Percentiles rank a stretch among this genome's conserved stretches.
phyloP scores from a whole-genome alignment of 2,113 vertebrate species.

The Poeciliopsis turrubarensis region DNA sequence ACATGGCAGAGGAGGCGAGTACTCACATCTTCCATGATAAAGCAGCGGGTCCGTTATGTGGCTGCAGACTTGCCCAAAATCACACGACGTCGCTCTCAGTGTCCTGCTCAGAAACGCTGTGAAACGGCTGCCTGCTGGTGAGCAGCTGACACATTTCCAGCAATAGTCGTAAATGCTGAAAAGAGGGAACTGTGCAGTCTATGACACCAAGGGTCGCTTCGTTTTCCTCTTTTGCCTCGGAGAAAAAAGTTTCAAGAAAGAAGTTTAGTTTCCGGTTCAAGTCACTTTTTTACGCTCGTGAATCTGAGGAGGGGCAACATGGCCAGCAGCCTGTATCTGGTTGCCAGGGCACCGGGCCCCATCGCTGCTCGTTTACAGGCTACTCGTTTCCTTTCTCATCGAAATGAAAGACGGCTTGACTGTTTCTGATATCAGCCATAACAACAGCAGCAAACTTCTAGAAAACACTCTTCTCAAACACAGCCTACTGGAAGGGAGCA shows the following conservation, averaged over 20 bases:
- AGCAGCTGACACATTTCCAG: conserved; percentile 51
- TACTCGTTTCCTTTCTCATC: too few species aligned
- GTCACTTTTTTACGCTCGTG: conserved; percentile 29
- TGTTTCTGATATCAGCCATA: too few species aligned
- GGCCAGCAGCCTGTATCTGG: too few species aligned
- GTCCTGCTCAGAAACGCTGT: conserved; percentile 18
- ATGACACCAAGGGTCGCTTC: conserved; percentile 16
- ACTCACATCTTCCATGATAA: conserved; percentile 72
- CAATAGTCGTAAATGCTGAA: conserved; percentile 9
- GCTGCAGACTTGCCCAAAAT: not conserved
- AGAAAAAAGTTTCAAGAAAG: conserved; percentile 45
- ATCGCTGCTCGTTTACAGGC: too few species aligned
- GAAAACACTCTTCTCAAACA: too few species aligned
- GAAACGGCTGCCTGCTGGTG: not conserved
- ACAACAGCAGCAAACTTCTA: too few species aligned
- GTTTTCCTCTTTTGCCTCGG: conserved; percentile 40
- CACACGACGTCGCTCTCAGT: conserved; percentile 43
- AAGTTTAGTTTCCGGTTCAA: conserved; percentile 69
- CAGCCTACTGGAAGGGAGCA: too few species aligned
- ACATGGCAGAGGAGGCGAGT: not conserved
- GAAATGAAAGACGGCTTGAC: too few species aligned
- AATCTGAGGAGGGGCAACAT: conserved; percentile 48
- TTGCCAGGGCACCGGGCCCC: too few species aligned
- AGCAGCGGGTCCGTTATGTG: conserved; percentile 57
- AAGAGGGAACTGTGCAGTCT: conserved; percentile 49